phyloP scores from a whole-genome alignment of 2,113 vertebrate genomes.

The Nymphicus hollandicus region DNA sequence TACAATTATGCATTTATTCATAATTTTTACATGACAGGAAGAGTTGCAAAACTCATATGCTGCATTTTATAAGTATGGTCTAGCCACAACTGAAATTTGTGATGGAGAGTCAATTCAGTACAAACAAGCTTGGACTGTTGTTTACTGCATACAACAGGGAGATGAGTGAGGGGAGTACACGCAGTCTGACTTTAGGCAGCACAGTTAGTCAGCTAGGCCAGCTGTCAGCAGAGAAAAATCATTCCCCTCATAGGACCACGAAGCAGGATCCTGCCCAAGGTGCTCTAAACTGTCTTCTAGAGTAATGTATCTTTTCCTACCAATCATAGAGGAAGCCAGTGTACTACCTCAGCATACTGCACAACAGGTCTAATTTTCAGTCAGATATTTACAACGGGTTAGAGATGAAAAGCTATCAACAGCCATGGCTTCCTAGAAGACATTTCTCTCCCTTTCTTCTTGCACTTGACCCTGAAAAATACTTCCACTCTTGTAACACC shows the following conservation, averaged over 20 bases:
- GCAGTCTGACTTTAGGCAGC: background rate
- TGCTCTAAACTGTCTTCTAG: background rate
- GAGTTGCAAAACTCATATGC: background rate
- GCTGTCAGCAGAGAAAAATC: background rate
- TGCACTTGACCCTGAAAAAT: background rate
- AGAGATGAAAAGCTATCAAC: background rate
- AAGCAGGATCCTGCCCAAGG: background rate
- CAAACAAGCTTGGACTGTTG: background rate
- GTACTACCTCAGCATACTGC: background rate
- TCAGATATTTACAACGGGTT: background rate
- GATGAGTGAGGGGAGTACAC: accelerated
- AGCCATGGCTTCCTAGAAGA: background rate
- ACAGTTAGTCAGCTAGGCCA: background rate
- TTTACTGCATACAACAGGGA: background rate
- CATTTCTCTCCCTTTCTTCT: background rate
- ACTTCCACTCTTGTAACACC: slow-evolving; percentile 2
- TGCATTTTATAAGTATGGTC: background rate
- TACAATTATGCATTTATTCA: background rate
- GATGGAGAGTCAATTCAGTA: background rate
- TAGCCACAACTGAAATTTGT: background rate
- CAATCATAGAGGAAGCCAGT: background rate
- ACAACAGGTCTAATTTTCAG: background rate
- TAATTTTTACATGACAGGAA: background rate
- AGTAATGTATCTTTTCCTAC: background rate
- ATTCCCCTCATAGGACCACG: background rate